Evolutionary conservation across 2,888 invertebrate species (phyloP).

Genomic region (Cryptocheilus praepositus): DNA sequence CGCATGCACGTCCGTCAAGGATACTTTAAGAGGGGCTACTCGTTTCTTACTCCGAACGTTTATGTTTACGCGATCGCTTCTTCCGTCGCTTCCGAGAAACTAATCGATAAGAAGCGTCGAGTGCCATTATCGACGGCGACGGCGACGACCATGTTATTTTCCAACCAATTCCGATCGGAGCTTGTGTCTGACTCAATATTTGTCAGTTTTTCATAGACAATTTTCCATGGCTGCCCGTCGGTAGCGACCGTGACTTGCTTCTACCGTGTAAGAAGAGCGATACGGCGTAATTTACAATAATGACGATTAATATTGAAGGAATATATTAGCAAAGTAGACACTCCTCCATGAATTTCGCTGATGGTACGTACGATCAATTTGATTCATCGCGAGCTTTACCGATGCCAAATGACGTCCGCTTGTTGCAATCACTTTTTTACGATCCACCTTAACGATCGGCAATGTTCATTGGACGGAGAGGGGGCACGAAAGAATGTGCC

Average conservation of each 20-base stretch:
- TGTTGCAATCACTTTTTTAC: no score
- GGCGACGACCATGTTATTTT: no score
- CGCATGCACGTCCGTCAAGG: constrained; percentile 44
- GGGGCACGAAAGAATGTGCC: constrained; percentile 6
- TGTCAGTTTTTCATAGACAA: no score
- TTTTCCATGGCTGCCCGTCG: neutral
- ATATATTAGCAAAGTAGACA: no score
- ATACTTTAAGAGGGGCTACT: constrained; percentile 29
- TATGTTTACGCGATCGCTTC: constrained; percentile 4
- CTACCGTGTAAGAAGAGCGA: neutral
- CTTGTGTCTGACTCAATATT: no score
- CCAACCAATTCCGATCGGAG: no score
- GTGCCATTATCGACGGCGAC: neutral
- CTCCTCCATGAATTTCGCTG: neutral
- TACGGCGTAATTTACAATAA: no score
- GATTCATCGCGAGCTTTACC: neutral
- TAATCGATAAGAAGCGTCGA: constrained; percentile 3
- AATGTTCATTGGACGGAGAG: neutral
- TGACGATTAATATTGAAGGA: no score
- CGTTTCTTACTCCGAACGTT: neutral
- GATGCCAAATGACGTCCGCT: neutral
- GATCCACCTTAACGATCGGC: neutral
- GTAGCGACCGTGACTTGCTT: neutral
- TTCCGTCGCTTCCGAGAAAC: neutral
- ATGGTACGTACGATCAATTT: neutral